Base-by-base conservation (phyloP, 2,113 vertebrate genomes). In the Clupea harengus region DNA sequence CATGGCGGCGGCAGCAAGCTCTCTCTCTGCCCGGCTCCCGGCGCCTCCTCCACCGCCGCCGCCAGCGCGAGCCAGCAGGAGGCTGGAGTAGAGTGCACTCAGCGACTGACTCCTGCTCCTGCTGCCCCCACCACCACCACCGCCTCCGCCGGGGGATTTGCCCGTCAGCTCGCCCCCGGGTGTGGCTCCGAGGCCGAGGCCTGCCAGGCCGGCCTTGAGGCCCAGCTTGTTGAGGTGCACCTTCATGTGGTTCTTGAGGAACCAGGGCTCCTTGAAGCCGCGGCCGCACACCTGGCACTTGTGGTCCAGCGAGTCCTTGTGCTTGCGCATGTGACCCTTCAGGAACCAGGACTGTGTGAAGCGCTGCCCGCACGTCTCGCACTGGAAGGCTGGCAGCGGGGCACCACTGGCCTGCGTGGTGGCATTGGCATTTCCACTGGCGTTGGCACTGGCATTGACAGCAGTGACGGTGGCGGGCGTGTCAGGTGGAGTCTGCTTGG, bases 241-340 rank as follows among this genome's bases (percentile, higher is more conserved):
- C 93, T 98, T 98, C 97, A 98, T 98, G 93, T 98, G 97, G 92
- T 98, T 98, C 93, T 98, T 98, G 80, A 98, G 95, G 92, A 98
- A 98, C 97, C 97, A 98, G 57, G 97, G 97, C 90, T 98, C 97
- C 90, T 98, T 98, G 91, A 98, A 98, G 90, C 97, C 96, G 83
- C 97, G 97, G 72, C 97, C 97, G 45, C 97, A 98, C 28, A 98
- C 97, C 81, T 96, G 96, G 91, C 97, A 98, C 88, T 97, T 97
- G 83, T 98, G 97, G 92, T 98, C 97, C 86, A 98, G 95, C 72
- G 97, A 98, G 88, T 97, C 96, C 92, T 98, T 98, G 95, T 98
- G 97, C 91, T 98, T 98, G 83, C 97, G 95, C 97, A 98, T 98
- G 89, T 98, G 97, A 87, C 97, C 97, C 91, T 98, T 98, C 60